Percentiles rank a stretch among this genome's conserved stretches.
These are phyloP conservation scores for Dasyprocta punctata DNA, from an alignment of 2,113 vertebrate species.

Conservation along the genomic window DNA sequence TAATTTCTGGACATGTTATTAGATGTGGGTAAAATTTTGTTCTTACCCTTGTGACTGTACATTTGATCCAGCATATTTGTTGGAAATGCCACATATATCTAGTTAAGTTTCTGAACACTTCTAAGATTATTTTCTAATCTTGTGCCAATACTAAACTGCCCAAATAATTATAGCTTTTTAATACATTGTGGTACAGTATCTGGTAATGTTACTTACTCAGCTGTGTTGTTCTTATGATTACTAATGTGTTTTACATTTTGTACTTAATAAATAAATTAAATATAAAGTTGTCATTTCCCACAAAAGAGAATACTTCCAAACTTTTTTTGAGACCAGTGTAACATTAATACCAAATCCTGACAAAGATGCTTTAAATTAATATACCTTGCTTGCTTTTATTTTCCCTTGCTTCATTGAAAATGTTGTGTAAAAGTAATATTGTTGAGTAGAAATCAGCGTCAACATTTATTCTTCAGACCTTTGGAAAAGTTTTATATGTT, in stretches of 20 bases:
- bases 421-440: background rate
- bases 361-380: background rate
- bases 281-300: background rate
- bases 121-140: background rate
- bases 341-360: too few species aligned
- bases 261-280: background rate
- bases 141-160: background rate
- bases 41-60: background rate
- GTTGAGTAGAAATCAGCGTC: background rate
- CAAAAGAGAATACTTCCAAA: background rate
- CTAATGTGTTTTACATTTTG: background rate
- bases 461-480: background rate
- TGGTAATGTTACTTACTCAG: background rate
- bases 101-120: background rate
- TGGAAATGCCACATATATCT: background rate
- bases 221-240: background rate
- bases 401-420: background rate
- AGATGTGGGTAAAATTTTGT: background rate
- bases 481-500: background rate
- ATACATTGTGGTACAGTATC: background rate
- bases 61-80: background rate
- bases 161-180: background rate
- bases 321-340: too few species aligned
- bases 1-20: background rate
- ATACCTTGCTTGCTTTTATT: background rate